These are phyloP conservation scores for Sander lucioperca DNA, from an alignment of 2,113 vertebrate species.

Conservation along the genomic window DNA sequence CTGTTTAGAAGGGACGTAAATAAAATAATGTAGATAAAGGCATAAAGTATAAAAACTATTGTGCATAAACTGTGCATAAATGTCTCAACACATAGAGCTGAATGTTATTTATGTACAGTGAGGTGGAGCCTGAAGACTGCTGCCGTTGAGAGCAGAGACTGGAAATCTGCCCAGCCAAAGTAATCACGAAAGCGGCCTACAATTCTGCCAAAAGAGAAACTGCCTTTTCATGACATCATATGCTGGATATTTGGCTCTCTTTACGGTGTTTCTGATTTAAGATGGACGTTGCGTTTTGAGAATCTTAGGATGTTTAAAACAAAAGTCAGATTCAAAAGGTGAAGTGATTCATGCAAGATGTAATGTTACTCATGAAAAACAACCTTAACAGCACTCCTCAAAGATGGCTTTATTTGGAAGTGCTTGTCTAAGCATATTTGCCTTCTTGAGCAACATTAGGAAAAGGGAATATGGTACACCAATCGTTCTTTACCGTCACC, in stretches of 20 bases:
- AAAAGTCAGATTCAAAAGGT: conserved; percentile 7
- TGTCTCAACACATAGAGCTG: conserved; percentile 1
- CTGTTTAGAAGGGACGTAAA: neutral
- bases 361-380: conserved; percentile 16
- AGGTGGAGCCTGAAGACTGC: conserved; percentile 45
- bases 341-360: conserved; percentile 14
- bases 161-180: conserved; percentile 57
- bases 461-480: neutral
- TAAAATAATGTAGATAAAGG: no score
- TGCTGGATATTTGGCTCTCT: conserved; percentile 45
- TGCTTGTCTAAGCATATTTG: conserved; percentile 7
- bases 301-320: neutral
- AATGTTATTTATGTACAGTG: conserved; percentile 36
- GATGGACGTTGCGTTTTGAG: neutral
- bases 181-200: conserved; percentile 37
- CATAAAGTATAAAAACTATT: neutral
- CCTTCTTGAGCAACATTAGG: conserved; percentile 9
- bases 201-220: conserved; percentile 47
- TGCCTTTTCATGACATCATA: conserved; percentile 61
- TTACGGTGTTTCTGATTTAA: conserved; percentile 19
- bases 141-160: conserved; percentile 52
- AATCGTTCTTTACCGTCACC: neutral
- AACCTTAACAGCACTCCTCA: neutral
- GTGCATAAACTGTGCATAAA: neutral
- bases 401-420: conserved; percentile 68